phyloP scores from a whole-genome alignment of 2,888 invertebrate genomes.

The Fragum sueziense region DNA sequence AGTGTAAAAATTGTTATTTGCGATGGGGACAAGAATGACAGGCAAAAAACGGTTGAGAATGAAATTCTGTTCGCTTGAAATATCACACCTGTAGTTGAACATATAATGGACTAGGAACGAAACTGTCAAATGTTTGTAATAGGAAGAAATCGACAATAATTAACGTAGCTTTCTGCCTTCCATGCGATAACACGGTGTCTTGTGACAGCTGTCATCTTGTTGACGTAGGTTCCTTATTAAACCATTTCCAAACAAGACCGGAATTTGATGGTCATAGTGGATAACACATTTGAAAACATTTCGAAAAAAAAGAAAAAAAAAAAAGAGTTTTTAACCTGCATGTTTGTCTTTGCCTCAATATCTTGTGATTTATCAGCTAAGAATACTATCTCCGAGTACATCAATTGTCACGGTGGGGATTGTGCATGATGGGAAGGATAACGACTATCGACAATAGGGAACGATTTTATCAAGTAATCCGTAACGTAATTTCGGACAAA shows the following conservation, averaged over 20 bases:
- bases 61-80: conserved; percentile 16
- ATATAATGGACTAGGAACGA: background rate
- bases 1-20: background rate
- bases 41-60: background rate
- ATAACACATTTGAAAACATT: no score
- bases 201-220: conserved; percentile 6
- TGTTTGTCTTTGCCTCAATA: no score
- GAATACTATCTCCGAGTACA: no score
- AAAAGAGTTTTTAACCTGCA: no score
- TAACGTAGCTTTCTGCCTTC: conserved; percentile 13
- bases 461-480: no score
- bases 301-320: no score
- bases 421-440: no score
- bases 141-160: conserved; percentile 18
- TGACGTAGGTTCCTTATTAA: background rate
- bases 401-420: no score
- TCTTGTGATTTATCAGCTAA: no score
- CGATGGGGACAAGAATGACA: background rate
- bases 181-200: conserved; percentile 1
- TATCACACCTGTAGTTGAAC: background rate
- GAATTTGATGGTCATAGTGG: no score
- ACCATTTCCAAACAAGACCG: background rate
- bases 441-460: no score
- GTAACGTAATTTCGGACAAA: no score
- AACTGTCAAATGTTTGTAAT: conserved; percentile 9